Base-by-base conservation (phyloP, 1,140 invertebrate species). In the Drosophila pallidifrons region DNA sequence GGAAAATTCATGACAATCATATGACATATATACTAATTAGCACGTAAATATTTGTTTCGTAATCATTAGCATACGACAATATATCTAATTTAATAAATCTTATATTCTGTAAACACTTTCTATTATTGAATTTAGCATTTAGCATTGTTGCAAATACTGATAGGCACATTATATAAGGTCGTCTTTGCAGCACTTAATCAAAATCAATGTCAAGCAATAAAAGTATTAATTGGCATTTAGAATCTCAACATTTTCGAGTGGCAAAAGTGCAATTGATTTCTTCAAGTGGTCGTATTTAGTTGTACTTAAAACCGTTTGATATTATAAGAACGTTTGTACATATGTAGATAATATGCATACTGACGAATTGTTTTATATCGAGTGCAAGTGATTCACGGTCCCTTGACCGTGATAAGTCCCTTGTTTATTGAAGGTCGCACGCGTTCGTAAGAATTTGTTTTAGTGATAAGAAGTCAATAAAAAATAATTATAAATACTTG, bases 1-100 rank as follows among this genome's bases (percentile, higher is more conserved):
- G 45, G 30, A 46, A 43, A 35, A 54, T 41, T 25, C 15, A 68
- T 45, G 25, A 47, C 49, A 58, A 80, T 88, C 83, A 87, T 82
- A 87, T 87, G 80, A 87, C 76, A 47, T n/a, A 67, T 38, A 11
- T 28, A 28, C 10, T 16, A 67, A 74, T 68, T 60, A 54, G 38
- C 54, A 43, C 43, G 1, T 38, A 58, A 25, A 30, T 41, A 28
- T 64, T 41, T 25, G 11, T 52, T 52, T 38, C 30, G 8, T 49
- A 61, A 61, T 49, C 16, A 47, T 47, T 7, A 47, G 8, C 35
- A 38, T 10, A 51, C 52, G 20, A 38, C 45, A 55, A 5, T 55
- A 55, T 41, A 41, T 57, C 8, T 57, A 47, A 49, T 25, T 55
- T 20, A 35, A 49, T 32, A 49, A 28, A 46, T 38, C 8, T 8